Evolutionary conservation across 2,113 vertebrate genomes (phyloP), one percentile per base, ranked within the genome.

Genomic region (Pandion haliaetus): DNA sequence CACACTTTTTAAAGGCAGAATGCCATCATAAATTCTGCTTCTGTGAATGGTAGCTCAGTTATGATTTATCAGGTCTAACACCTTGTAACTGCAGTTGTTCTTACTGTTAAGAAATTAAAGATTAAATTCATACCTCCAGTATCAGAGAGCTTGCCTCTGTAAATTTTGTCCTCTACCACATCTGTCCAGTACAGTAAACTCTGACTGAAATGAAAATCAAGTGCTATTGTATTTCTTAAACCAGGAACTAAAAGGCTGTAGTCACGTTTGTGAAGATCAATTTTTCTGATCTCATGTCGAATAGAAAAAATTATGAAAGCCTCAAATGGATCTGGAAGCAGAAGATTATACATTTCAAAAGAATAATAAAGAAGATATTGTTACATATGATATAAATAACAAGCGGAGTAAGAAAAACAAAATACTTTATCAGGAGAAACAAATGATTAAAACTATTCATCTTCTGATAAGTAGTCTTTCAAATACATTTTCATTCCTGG

Each of bases 291-390:
- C 97, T 99, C 99, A 26, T 99, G 99, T 18, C 99, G 99, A 98
- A 99, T 99, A 42, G 99, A 99, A 97, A 99, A 99, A 98, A 99
- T 99, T 96, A 99, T 99, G 96, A 99, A 99, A 94, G 99, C 99
- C 96, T 99, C 99, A 98, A 99, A 99, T 47, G 99, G 98, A 99
- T 99, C 99, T 99, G 98, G 93, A 96, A 98, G 78, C 36, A 74
- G 49, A 98, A 95, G 72, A 91, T 93, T 59, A 94, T n/a, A 92
- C 59, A 67, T 93, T 91, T 93, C 84, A 92, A 74, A 90, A 83
- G 62, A 49, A 54, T 50, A 85, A 76, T 86, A 67, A 88, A 77
- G 24, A 78, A 73, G 16, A 80, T 36, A 78, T 29, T 69, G 78
- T 54, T 58, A 91, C 23, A 72, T 45, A 85, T 52, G 71, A 52